A percentile compares a stretch with the other conserved stretches of the same genome.
Conservation (phyloP, 2,113 vertebrate genomes). For the Malurus cyaneus region DNA sequence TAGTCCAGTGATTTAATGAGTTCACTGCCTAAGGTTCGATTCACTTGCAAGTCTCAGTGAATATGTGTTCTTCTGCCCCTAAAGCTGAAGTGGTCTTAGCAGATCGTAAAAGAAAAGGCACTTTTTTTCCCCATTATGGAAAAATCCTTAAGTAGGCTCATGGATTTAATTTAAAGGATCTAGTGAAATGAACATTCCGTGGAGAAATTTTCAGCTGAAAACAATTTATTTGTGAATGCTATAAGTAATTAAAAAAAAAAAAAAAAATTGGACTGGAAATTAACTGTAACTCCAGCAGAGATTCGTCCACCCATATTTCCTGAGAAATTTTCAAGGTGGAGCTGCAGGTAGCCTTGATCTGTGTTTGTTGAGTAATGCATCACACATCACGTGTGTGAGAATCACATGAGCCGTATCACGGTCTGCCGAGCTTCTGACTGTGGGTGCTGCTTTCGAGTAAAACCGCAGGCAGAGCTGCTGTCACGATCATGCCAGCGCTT, state of each 20-base stretch:
- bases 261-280: neutral
- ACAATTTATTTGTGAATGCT: neutral
- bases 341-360: neutral
- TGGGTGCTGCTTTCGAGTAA: constrained; percentile 21
- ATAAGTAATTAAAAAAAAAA: neutral
- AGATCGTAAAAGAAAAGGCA: neutral
- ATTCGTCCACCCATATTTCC: neutral
- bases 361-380: neutral
- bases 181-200: neutral
- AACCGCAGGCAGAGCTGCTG: constrained; percentile 14
- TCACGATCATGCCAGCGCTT: neutral
- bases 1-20: neutral
- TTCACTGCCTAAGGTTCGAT: neutral
- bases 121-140: neutral
- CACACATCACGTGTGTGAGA: rapidly evolving
- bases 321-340: neutral
- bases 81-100: neutral
- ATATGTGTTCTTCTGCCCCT: neutral
- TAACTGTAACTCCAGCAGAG: neutral
- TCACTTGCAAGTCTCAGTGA: neutral
- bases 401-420: rapidly evolving
- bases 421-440: neutral
- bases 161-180: constrained; percentile 28
- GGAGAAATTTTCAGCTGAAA: constrained; percentile 16
- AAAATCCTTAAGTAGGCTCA: neutral